Evolutionary conservation across 2,113 vertebrate species (phyloP), one percentile per base, ranked within the genome.

Genomic region (Ptychochromis oligacanthus): DNA sequence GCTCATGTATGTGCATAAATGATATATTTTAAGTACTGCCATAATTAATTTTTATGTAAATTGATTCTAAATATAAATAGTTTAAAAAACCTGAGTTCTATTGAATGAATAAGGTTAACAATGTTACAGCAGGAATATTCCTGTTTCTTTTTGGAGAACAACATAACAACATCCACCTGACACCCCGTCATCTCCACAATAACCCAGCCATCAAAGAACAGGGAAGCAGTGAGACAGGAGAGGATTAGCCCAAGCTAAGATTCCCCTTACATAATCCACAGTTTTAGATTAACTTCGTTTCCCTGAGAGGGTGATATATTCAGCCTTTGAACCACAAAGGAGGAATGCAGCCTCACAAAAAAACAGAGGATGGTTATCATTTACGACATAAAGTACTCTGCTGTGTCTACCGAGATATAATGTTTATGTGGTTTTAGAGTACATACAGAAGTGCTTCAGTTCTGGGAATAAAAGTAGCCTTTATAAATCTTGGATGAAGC

Each of bases 221-320:
- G 58, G 26, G 54, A 76, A 40, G 80, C 81, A 76, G 80, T 57
- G 58, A 80, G 62, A n/a, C 82, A 77, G 75, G 79, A 81, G 85
- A 60, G 85, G 87, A 90, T 93, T 87, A 89, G 82, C 55, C 65
- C 2, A 1, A 26, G 64, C 72, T 62, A 75, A 87, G 79, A 82
- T 82, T 91, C 76, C 57, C 58, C 15, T 93, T 82, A 83, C 80
- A 87, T 91, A 92, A 92, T 88, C 85, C 88, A 82, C 75, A 34
- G 0, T 80, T 92, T 90, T 77, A 91, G 81, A 90, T 92, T 80
- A 89, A 85, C 57, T 70, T 81, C 12, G 76, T 64, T 86, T 72
- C 75, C 55, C 64, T 40, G 84, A 83, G 79, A 91, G 86, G 12
- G 43, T 64, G 86, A 84, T 79, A 82, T 57, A 82, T 85, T 86